Base-by-base conservation (phyloP, 1,140 invertebrate genomes). In the Lasioglossum baleicum region DNA sequence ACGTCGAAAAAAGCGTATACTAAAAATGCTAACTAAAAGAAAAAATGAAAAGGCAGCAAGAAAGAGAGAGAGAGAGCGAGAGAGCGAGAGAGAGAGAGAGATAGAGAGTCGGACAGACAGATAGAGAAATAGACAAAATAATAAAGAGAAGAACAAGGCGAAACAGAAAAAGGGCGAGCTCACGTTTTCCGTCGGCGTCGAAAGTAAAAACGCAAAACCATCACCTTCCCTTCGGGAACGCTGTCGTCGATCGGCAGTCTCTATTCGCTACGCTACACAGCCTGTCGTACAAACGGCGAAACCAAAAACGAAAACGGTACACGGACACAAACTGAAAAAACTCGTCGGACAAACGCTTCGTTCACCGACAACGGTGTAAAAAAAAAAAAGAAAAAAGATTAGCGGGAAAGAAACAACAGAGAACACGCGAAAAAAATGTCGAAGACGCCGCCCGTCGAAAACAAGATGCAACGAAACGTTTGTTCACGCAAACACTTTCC, bases 401-500 rank as follows among this genome's bases (percentile, higher is more conserved):
- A 17, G 13, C 68, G 64, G 64, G 20, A 26, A 26, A 15, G n/a
- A 40, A 40, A 22, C 7, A 65, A 60, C 61, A 69, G 68, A 73
- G 20, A 22, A 76, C 26, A 7, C 51, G 74, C 42, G 48, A 48
- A n/a, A 48, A 73, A 67, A n/a, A n/a, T 48, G 5, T 48, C 44
- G 44, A 48, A 48, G 2, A 35, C 35, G 5, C 8, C 44, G 48
- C 22, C 60, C n/a, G 65, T 53, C 22, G 65, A 77, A 79, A 74
- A 72, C 68, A 66, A 81, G 80, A 58, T 42, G 56, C 64, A 73
- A 65, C 78, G 56, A 81, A 80, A 83, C 77, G 77, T 77, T 84
- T 83, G 86, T 73, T 75, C 88, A 80, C 71, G 71, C 87, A 84
- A 81, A 86, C 75, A 70, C 83, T 83, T 53, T 81, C 73, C 82